phyloP scores from a whole-genome alignment of 2,888 invertebrate genomes.

The Drosophila merina region DNA sequence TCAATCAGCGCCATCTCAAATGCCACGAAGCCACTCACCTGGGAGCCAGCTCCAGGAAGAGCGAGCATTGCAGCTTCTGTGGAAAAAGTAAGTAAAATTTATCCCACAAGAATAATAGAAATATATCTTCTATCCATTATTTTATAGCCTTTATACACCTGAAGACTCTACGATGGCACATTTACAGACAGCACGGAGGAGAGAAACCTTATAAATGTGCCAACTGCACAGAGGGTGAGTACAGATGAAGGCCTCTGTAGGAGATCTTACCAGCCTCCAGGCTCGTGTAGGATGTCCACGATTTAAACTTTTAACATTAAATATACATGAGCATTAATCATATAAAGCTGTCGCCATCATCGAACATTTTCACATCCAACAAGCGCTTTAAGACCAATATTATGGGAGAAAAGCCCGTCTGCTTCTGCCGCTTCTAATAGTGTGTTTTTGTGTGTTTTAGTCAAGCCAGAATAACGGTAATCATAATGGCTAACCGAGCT shows the following conservation, averaged over 20 bases:
- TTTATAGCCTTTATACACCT: constrained; percentile 61
- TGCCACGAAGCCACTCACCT: constrained; percentile 78
- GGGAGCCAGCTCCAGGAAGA: constrained; percentile 63
- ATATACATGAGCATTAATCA: constrained; percentile 36
- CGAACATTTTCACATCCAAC: constrained; percentile 55
- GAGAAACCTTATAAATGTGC: constrained; percentile 72
- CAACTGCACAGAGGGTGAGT: constrained; percentile 72
- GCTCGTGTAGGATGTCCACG: not conserved
- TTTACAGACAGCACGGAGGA: constrained; percentile 71
- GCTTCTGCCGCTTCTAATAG: constrained; percentile 60
- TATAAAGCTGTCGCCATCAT: constrained; percentile 56
- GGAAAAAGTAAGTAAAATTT: constrained; percentile 71
- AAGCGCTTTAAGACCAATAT: constrained; percentile 56
- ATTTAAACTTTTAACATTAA: constrained; percentile 3
- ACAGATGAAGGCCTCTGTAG: not conserved
- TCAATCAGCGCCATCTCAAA: constrained; percentile 77
- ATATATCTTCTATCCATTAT: not conserved
- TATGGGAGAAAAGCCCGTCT: constrained; percentile 45
- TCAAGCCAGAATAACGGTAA: constrained; percentile 65
- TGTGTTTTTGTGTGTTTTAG: constrained; percentile 57
- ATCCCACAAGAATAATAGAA: too few relatives aligned
- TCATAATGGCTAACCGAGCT: constrained; percentile 53
- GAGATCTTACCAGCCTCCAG: constrained; percentile 5
- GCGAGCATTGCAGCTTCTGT: constrained; percentile 76
- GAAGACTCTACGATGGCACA: constrained; percentile 71